Conservation (phyloP, 2,797 vertebrate species). For the Sebastes oblongus region DNA sequence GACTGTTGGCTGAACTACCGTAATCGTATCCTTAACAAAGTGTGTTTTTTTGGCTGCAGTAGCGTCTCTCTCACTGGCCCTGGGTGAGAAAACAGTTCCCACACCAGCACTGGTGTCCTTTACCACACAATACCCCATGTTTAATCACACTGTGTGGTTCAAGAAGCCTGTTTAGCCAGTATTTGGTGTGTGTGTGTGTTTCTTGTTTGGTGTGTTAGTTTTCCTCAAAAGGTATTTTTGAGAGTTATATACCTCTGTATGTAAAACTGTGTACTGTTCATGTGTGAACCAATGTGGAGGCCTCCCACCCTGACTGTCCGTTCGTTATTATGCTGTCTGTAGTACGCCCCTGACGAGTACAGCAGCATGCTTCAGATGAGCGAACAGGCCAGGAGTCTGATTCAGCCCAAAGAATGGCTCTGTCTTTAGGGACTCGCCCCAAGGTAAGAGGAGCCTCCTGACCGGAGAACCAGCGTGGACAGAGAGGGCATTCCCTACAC, state of each 20-base stretch:
- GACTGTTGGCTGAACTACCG: conserved; percentile 69
- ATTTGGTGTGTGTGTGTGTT: background rate
- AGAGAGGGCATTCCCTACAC: conserved; percentile 32
- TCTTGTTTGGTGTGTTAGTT: background rate
- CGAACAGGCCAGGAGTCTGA: conserved; percentile 93
- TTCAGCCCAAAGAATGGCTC: conserved; percentile 99
- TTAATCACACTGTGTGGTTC: background rate
- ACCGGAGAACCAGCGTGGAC: conserved; percentile 40
- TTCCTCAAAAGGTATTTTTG: background rate
- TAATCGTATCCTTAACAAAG: conserved; percentile 30
- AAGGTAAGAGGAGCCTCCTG: conserved; percentile 87
- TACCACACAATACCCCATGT: background rate
- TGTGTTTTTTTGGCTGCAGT: conserved; percentile 33
- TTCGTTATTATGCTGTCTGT: conserved; percentile 82
- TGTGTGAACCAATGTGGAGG: conserved; percentile 35
- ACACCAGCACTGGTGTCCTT: conserved; percentile 15
- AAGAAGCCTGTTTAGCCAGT: background rate
- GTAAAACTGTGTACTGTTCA: conserved; percentile 23
- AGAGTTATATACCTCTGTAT: background rate
- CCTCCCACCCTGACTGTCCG: conserved; percentile 75
- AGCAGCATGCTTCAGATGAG: conserved; percentile 92
- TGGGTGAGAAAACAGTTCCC: conserved; percentile 50
- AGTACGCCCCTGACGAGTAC: conserved; percentile 96
- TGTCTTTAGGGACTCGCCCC: conserved; percentile 89
- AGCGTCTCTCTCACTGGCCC: conserved; percentile 18